Percentiles rank a stretch among this genome's conserved stretches.
These are phyloP conservation scores for Ectemnius cavifrons DNA, from an alignment of 2,888 invertebrate genomes.

Conservation along the genomic window DNA sequence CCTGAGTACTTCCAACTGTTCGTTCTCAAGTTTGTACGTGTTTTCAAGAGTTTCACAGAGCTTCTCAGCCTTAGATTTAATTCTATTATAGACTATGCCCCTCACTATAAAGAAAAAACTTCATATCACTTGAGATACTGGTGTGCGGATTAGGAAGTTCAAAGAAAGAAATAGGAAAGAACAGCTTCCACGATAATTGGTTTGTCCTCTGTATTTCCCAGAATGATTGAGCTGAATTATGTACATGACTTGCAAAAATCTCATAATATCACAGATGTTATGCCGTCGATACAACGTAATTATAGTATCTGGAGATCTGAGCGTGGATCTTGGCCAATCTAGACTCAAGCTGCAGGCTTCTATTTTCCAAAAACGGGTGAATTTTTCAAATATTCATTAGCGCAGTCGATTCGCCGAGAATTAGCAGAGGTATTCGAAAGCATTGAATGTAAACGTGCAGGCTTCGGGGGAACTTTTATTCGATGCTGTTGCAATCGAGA, in stretches of 20 bases:
- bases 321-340: no score
- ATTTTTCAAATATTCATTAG: background rate
- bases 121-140: background rate
- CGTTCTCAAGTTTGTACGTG: slow-evolving; percentile 53
- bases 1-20: slow-evolving; percentile 44
- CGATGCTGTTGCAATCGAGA: slow-evolving; percentile 18
- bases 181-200: background rate
- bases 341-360: background rate
- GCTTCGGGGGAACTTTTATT: slow-evolving; percentile 45
- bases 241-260: background rate
- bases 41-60: slow-evolving; percentile 58
- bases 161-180: no score
- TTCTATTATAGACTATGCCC: slow-evolving; percentile 57
- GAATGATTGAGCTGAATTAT: background rate
- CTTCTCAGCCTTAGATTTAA: slow-evolving; percentile 55
- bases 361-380: background rate
- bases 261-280: no score
- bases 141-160: no score
- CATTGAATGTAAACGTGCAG: slow-evolving; percentile 16
- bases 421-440: background rate
- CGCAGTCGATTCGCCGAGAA: background rate
- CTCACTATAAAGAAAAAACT: slow-evolving; percentile 58
- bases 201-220: background rate
- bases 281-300: no score
- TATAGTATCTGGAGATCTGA: no score